Evolutionary conservation across 2,888 invertebrate genomes (phyloP).

Genomic region (Euproctis similis): DNA sequence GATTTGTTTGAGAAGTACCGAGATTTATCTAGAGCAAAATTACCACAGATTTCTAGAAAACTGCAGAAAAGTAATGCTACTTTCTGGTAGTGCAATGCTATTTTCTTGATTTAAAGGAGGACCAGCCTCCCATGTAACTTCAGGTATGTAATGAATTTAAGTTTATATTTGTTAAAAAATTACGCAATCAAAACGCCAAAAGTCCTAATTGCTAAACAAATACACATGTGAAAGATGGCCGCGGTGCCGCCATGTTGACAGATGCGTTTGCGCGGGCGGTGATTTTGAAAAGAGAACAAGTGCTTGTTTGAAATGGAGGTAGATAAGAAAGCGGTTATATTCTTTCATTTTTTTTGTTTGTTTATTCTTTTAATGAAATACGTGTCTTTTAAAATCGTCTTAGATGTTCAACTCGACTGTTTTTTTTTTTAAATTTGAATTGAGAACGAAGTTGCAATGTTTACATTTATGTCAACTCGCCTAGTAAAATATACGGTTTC

Average conservation of each 20-base stretch:
- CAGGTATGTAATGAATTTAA: too few species aligned
- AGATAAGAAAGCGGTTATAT: conserved; percentile 20
- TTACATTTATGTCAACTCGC: too few species aligned
- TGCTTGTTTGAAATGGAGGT: conserved; percentile 19
- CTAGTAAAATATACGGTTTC: too few species aligned
- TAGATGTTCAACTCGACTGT: too few species aligned
- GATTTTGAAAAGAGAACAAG: conserved; percentile 18
- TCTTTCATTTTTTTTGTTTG: conserved; percentile 15
- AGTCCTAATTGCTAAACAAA: conserved; percentile 23
- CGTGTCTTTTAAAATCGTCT: conserved; percentile 3
- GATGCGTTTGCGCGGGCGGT: conserved; percentile 12
- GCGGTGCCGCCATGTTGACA: conserved; percentile 21
- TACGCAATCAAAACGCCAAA: conserved; percentile 14
- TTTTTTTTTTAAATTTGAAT: too few species aligned
- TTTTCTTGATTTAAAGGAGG: too few species aligned
- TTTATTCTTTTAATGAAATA: conserved; percentile 21
- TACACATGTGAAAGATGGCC: conserved; percentile 16
- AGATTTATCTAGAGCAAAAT: too few species aligned
- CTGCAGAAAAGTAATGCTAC: too few species aligned
- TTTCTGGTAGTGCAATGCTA: too few species aligned
- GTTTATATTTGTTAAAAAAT: conserved; percentile 3
- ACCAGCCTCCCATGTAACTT: too few species aligned
- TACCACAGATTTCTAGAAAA: too few species aligned
- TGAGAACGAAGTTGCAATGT: neutral
- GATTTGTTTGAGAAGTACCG: too few species aligned